Evolutionary conservation across 2,888 invertebrate species (phyloP), one percentile per base, ranked within the genome.

Genomic region (Slavum lentiscoides): DNA sequence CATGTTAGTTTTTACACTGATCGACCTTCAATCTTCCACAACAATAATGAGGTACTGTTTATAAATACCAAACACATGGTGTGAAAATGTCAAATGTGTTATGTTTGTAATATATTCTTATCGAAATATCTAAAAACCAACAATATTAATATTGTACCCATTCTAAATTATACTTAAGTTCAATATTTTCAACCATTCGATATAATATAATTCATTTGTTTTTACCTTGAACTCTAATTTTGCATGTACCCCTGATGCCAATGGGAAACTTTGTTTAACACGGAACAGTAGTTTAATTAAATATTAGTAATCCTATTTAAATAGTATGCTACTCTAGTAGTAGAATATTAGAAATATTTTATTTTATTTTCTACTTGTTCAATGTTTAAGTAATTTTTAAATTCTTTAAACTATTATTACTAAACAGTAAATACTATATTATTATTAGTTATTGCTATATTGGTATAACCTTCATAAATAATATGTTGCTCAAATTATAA

Each of bases 21-120:
- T 75, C 23, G 39, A 43, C 19, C 37, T 55, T 55, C 74, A 37
- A 75, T 58, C 19, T 67, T 67, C 67, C 8, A 43, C 59, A 30
- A 76, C 43, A 30, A 59, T 68, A 49, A n/a, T 49, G 49, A 76
- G 75, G 75, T 76, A 76, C 30, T 59, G 6, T 75, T 43, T 15
- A 76, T 1, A 49, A 68, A 68, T 76, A 76, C n/a, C 59, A 19
- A 68, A 59, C 43, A 43, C 0, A n/a, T 30, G 39, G 7, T 58
- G 53, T 15, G 17, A 0, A 66, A 39, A 66, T 17, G 7, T 74
- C 61, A 19, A 66, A 11, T 58, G 7, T 55, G 5, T 74, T 55
- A 8, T n/a, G 15, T 21, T 53, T 21, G n/a, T 4, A 15, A 62
- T 37, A 30, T 43, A 0, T 49, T 73, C 11, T 61, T 61, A 37